A percentile compares a stretch with the other conserved stretches of the same genome.
Conservation (phyloP, 2,797 vertebrate species). For the Hippoglossus hippoglossus region DNA sequence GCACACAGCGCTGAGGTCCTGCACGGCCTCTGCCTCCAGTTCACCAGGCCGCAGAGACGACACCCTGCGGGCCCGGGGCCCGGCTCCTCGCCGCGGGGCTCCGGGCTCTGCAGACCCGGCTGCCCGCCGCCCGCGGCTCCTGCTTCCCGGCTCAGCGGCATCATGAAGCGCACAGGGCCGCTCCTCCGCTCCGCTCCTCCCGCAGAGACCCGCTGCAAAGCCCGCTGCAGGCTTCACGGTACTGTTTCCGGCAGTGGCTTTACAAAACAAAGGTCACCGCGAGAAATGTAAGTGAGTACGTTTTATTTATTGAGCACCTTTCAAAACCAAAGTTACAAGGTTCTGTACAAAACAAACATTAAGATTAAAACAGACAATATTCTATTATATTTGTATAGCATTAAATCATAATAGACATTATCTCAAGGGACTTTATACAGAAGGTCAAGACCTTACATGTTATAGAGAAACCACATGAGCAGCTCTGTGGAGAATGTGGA, state of each 20-base stretch:
- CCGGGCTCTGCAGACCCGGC: conserved; percentile 31
- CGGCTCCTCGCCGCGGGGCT: conserved; percentile 14
- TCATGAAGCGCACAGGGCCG: conserved; percentile 43
- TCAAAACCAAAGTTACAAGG: no score
- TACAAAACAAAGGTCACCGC: conserved; percentile 49
- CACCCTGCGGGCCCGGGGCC: conserved; percentile 22
- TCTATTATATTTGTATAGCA: no score
- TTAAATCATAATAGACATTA: no score
- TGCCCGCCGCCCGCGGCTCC: conserved; percentile 43
- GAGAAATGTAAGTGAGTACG: neutral
- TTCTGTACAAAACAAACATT: no score
- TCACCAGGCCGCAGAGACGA: conserved; percentile 77
- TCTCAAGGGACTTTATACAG: no score
- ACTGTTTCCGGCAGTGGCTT: neutral
- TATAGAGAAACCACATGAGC: no score
- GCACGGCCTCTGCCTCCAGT: conserved; percentile 87
- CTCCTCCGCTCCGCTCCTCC: conserved; percentile 27
- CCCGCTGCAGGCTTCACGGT: fast-evolving
- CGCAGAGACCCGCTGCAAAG: conserved; percentile 4
- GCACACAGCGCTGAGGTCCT: conserved; percentile 85
- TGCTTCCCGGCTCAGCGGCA: conserved; percentile 67
- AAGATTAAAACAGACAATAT: no score
- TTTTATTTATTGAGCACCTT: no score
- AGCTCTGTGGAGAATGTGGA: no score
- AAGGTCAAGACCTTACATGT: no score